Evolutionary conservation across 2,113 vertebrate genomes (phyloP), one percentile per base, ranked within the genome.

Genomic region (Chaetura pelagica): DNA sequence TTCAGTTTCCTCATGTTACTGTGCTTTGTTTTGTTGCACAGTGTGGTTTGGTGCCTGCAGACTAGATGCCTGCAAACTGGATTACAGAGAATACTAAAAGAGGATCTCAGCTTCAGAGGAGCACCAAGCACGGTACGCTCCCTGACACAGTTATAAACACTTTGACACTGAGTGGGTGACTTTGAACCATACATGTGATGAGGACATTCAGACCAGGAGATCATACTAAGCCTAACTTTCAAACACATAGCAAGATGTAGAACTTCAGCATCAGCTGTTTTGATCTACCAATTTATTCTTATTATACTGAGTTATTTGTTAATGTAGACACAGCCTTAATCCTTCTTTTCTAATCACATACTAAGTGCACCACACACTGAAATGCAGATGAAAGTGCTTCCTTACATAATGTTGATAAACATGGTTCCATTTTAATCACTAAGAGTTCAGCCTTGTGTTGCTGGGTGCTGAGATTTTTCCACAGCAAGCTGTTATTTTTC

Each of bases 261-360:
- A 4, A 15, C 34, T 80, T 80, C 63, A 63, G 22, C 38, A 34
- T 1, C 0, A 1, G n/a, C 24, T 51, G n/a, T 67, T 93, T 86
- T 86, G 42, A 77, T 90, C 59, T 74, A 71, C 46, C 74, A 79
- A 71, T 92, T 93, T 83, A 74, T 38, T 42, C 63, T 38, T 74
- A 75, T 48, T 24, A n/a, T 46, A 73, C 13, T 77, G 79, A 90
- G 71, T 88, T 90, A 83, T 88, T 90, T 95, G 79, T n/a, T 84
- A 88, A 77, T 51, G 35, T 92, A 80, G 72, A 77, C 38, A 30
- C 38, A 83, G 32, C 5, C 74, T 85, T 82, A 91, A 82, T 88
- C 38, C 55, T 69, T 29, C 54, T 75, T 89, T 85, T 87, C 80
- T 93, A 76, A 87, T 83, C 54, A 74, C 42, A 42, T 69, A 62